Evolutionary conservation across 2,797 vertebrate genomes (phyloP).

Genomic region (Poecilia picta): DNA sequence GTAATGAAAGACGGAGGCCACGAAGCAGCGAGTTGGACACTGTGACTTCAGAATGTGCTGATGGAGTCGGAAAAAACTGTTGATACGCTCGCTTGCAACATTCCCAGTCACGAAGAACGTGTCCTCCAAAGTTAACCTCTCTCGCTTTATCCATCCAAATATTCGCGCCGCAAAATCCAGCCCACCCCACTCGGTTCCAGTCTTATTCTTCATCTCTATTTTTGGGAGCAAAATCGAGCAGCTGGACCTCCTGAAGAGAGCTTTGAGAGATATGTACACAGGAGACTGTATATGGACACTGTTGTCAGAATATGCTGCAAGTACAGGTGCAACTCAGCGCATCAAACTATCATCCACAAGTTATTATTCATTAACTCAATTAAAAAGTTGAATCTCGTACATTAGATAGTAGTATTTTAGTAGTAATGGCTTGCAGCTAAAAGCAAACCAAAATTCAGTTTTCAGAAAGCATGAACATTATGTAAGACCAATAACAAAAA

Average conservation of each 20-base stretch:
- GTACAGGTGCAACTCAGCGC: background rate
- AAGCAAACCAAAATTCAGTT: background rate
- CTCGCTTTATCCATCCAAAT: slow-evolving; percentile 41
- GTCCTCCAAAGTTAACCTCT: slow-evolving; percentile 60
- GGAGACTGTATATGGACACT: slow-evolving; percentile 10
- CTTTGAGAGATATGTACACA: slow-evolving; percentile 26
- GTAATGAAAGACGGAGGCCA: slow-evolving; percentile 6
- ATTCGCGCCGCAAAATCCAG: slow-evolving; percentile 29
- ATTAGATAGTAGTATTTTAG: background rate
- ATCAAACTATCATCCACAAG: background rate
- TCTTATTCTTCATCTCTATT: slow-evolving; percentile 74
- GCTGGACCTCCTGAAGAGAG: slow-evolving; percentile 59
- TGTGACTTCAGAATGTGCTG: slow-evolving; percentile 11
- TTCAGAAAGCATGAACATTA: background rate
- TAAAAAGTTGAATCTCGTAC: background rate
- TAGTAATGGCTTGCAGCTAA: background rate
- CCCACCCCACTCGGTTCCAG: slow-evolving; percentile 58
- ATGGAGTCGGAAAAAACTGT: slow-evolving; percentile 26
- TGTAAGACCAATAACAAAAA: background rate
- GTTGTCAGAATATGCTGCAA: background rate
- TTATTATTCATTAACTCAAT: background rate
- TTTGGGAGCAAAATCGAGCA: slow-evolving; percentile 65
- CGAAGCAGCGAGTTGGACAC: slow-evolving; percentile 22
- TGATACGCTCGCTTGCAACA: slow-evolving; percentile 42
- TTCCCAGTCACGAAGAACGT: slow-evolving; percentile 48